Conservation (phyloP, 2,113 vertebrate genomes). For the Colius striatus region DNA sequence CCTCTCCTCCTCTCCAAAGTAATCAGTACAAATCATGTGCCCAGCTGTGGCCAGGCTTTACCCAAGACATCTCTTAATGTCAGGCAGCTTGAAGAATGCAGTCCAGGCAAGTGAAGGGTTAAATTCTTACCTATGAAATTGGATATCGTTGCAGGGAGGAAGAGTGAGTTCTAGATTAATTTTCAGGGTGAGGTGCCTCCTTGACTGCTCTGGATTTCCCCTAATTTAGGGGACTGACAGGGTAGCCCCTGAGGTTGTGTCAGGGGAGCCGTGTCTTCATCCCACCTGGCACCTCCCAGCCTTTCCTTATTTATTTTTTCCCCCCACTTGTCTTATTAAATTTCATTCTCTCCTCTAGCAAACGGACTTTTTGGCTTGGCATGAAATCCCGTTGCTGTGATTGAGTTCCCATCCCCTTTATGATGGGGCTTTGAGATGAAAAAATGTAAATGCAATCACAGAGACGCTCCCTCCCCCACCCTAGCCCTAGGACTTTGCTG, state of each 20-base stretch:
- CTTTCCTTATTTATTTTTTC: not conserved
- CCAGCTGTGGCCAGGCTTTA: not conserved
- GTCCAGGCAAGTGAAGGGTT: not conserved
- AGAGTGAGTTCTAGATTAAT: not conserved
- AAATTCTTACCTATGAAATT: not conserved
- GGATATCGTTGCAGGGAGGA: not conserved
- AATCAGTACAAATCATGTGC: rapidly evolving
- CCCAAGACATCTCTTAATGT: not conserved
- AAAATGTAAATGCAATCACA: not conserved
- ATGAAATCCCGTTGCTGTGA: not conserved
- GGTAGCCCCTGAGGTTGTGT: not conserved
- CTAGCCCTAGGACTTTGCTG: not conserved
- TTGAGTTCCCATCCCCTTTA: not conserved
- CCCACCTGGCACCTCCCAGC: not conserved
- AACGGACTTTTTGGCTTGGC: not conserved
- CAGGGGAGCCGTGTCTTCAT: not conserved
- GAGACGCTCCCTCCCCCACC: not conserved
- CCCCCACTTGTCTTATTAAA: not conserved
- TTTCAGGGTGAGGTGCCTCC: not conserved
- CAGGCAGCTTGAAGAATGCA: not conserved
- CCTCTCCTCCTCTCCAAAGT: not conserved
- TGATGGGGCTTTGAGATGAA: not conserved
- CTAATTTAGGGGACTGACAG: not conserved
- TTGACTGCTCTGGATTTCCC: not conserved
- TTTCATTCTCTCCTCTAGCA: not conserved